Conservation (phyloP, 2,888 invertebrate genomes). For the Cremastinae sp. region DNA sequence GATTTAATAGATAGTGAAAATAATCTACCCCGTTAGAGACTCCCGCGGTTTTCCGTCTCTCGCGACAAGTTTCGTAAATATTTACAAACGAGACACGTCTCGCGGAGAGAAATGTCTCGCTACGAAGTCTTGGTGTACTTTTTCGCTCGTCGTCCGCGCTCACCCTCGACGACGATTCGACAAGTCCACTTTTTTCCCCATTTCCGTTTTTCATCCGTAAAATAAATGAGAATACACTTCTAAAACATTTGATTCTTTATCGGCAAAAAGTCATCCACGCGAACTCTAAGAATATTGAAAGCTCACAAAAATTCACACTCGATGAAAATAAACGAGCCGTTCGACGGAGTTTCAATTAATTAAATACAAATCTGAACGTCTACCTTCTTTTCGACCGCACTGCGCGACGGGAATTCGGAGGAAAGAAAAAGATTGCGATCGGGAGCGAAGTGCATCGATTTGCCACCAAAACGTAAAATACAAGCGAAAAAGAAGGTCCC, state of each 20-base stretch:
- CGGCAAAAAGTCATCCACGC: no score
- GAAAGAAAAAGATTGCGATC: not conserved
- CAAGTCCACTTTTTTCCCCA: no score
- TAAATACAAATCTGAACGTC: not conserved
- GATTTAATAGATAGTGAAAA: slow-evolving; percentile 25
- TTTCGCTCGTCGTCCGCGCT: no score
- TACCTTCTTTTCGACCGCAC: slow-evolving; percentile 39
- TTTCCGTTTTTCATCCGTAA: no score
- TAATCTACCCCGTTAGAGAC: not conserved
- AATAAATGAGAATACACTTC: no score
- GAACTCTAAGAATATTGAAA: no score
- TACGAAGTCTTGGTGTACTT: slow-evolving; percentile 6
- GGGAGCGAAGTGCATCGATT: slow-evolving; percentile 4
- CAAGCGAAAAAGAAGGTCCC: not conserved
- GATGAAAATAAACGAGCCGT: no score
- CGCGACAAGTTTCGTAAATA: slow-evolving; percentile 66
- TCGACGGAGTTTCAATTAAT: no score
- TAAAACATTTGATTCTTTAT: no score
- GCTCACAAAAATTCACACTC: no score
- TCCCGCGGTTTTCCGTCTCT: slow-evolving; percentile 43
- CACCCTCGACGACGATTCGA: no score
- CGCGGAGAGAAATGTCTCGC: slow-evolving; percentile 35
- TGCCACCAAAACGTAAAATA: not conserved
- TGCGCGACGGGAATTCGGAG: slow-evolving; percentile 23
- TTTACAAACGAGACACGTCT: slow-evolving; percentile 70